Percentiles rank a stretch among this genome's conserved stretches.
Conservation (phyloP, 2,113 vertebrate species). For the Oncorhynchus gorbuscha region DNA sequence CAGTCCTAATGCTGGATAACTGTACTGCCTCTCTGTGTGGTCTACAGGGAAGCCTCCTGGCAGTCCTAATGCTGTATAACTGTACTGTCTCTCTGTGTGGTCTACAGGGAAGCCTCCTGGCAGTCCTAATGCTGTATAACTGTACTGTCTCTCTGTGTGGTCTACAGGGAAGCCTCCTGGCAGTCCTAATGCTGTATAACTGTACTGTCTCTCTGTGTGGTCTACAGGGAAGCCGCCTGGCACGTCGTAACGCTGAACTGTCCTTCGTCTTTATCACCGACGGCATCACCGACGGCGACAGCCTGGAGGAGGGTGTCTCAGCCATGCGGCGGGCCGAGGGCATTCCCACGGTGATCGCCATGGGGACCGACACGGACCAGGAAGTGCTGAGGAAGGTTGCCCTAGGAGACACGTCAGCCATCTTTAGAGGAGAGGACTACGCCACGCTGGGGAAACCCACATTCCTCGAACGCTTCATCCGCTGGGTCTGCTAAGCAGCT, state of each 20-base stretch:
- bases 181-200: neutral
- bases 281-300: slow-evolving; percentile 81
- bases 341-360: slow-evolving; percentile 85
- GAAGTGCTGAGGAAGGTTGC: slow-evolving; percentile 84
- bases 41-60: no score
- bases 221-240: slow-evolving; percentile 33
- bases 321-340: slow-evolving; percentile 89
- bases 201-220: slow-evolving; percentile 7
- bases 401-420: slow-evolving; percentile 84
- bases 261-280: slow-evolving; percentile 94
- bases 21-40: no score
- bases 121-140: no score
- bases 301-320: slow-evolving; percentile 83
- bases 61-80: no score
- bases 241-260: slow-evolving; percentile 84
- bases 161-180: no score
- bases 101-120: no score
- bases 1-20: no score
- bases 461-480: slow-evolving; percentile 92
- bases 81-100: no score
- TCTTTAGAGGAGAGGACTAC: slow-evolving; percentile 87
- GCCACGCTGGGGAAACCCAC: slow-evolving; percentile 75
- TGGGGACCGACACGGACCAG: slow-evolving; percentile 84
- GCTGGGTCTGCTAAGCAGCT: slow-evolving; percentile 67
- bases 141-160: no score